Conservation (phyloP, 2,113 vertebrate species). For the Rhea pennata region DNA sequence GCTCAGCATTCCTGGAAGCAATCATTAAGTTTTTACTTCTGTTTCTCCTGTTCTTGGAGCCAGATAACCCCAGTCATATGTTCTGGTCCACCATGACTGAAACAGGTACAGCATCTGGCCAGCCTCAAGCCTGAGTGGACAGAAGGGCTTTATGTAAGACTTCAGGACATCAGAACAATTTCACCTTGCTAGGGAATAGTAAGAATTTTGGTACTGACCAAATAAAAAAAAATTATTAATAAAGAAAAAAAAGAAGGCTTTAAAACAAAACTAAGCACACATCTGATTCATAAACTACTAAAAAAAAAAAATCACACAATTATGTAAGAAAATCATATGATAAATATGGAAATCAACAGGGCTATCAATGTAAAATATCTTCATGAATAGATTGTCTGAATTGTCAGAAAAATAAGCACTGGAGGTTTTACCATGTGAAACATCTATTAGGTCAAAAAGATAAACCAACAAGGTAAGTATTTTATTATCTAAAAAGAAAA, state of each 20-base stretch:
- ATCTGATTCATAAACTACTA: background rate
- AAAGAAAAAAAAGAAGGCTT: background rate
- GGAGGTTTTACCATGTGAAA: background rate
- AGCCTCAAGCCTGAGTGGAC: background rate
- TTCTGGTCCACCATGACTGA: background rate
- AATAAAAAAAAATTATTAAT: background rate
- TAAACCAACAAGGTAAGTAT: background rate
- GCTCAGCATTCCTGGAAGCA: background rate
- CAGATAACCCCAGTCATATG: background rate
- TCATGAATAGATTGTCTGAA: accelerated
- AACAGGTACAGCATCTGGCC: background rate
- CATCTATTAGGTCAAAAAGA: background rate
- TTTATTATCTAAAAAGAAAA: background rate
- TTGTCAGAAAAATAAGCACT: background rate
- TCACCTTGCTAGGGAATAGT: background rate
- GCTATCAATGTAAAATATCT: background rate
- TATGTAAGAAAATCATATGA: background rate
- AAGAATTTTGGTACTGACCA: background rate
- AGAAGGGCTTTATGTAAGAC: background rate
- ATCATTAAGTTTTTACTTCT: background rate
- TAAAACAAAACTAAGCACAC: background rate
- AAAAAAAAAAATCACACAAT: background rate
- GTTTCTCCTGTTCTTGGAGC: background rate
- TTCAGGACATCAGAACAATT: background rate
- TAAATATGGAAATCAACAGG: background rate